Percentiles rank a stretch among this genome's conserved stretches.
Evolutionary conservation across 2,113 vertebrate genomes (phyloP).

Genomic region (Leucosticte australis): DNA sequence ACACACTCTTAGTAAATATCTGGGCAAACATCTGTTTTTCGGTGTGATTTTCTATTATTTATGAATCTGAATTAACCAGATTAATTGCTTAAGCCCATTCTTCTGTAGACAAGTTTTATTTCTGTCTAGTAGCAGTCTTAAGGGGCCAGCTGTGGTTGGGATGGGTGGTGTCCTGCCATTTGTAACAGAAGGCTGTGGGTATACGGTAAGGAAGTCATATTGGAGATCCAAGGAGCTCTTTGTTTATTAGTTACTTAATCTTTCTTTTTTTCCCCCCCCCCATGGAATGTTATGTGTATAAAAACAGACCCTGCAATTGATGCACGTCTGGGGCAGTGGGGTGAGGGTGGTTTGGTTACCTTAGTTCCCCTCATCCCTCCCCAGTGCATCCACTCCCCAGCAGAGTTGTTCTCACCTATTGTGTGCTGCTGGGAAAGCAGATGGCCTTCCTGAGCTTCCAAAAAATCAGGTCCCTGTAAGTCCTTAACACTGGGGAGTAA

Average conservation of each 20-base stretch:
- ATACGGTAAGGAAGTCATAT: neutral
- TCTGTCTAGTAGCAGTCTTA: neutral
- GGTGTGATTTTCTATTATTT: neutral
- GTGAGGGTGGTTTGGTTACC: neutral
- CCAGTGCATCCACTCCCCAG: neutral
- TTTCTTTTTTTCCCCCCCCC: accelerated
- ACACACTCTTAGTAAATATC: accelerated
- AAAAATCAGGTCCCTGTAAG: neutral
- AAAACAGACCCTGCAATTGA: neutral
- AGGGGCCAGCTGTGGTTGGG: neutral
- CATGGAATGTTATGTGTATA: accelerated
- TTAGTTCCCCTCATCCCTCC: neutral
- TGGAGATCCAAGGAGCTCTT: neutral
- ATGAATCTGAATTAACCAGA: neutral
- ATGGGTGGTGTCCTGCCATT: neutral
- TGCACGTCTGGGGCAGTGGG: accelerated
- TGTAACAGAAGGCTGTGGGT: neutral
- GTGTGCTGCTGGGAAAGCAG: constrained; percentile 29
- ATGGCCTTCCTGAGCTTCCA: constrained; percentile 22
- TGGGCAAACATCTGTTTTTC: neutral
- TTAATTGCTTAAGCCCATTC: neutral
- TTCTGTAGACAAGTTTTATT: neutral
- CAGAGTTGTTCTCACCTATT: neutral
- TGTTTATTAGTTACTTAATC: neutral
- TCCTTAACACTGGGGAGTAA: neutral